Evolutionary conservation across 2,113 vertebrate species (phyloP).

Genomic region (Petrocephalus microphthalmus): DNA sequence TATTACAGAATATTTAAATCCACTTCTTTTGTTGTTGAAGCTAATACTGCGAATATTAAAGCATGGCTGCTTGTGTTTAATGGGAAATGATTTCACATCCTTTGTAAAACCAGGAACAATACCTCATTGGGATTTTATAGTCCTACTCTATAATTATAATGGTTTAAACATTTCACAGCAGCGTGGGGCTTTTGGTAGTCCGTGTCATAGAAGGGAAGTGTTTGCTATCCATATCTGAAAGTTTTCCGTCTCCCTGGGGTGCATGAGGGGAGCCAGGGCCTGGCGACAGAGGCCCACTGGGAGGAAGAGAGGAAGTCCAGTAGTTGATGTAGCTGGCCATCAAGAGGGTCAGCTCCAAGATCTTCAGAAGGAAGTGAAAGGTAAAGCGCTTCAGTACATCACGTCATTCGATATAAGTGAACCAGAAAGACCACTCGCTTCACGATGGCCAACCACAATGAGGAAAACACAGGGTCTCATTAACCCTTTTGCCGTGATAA

Average conservation of each 20-base stretch:
- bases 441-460: background rate
- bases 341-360: slow-evolving; percentile 78
- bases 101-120: background rate
- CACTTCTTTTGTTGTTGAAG: background rate
- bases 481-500: too few relatives aligned
- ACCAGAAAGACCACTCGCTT: background rate
- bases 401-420: slow-evolving; percentile 32
- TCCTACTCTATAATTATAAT: background rate
- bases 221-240: slow-evolving; percentile 65
- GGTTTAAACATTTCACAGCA: slow-evolving; percentile 59
- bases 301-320: slow-evolving; percentile 49
- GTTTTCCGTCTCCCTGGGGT: slow-evolving; percentile 43
- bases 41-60: background rate
- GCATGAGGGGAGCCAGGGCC: slow-evolving; percentile 32
- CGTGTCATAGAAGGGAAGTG: slow-evolving; percentile 66
- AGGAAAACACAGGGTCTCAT: background rate
- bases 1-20: background rate
- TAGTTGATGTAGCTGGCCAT: slow-evolving; percentile 83
- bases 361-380: slow-evolving; percentile 48
- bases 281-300: slow-evolving; percentile 40
- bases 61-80: background rate
- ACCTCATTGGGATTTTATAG: background rate
- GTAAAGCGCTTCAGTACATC: slow-evolving; percentile 16
- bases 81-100: background rate
- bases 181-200: slow-evolving; percentile 75